Conservation (phyloP, 1,140 invertebrate genomes). For the Telenomus remus region DNA sequence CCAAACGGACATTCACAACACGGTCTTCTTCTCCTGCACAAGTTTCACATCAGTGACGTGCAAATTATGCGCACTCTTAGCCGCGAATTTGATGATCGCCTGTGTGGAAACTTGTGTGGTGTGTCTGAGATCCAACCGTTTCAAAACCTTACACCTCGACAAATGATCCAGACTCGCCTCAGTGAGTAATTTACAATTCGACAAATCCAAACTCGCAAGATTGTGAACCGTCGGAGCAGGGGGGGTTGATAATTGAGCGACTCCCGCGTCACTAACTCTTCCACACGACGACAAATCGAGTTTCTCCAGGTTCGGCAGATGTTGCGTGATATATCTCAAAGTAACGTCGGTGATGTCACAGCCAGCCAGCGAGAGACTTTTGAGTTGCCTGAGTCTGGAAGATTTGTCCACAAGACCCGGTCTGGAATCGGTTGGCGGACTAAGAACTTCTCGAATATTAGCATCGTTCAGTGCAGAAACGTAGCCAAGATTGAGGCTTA, state of each 20-base stretch:
- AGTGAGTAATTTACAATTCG: conserved; percentile 87
- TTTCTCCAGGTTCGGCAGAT: conserved; percentile 82
- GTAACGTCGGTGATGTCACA: conserved; percentile 93
- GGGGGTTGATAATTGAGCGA: conserved; percentile 86
- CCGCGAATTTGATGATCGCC: conserved; percentile 87
- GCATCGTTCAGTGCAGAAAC: conserved; percentile 88
- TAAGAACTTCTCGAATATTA: conserved; percentile 87
- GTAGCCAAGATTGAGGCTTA: conserved; percentile 87
- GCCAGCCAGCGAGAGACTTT: conserved; percentile 85
- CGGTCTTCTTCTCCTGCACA: conserved; percentile 76
- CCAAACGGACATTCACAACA: conserved; percentile 2
- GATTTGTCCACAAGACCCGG: conserved; percentile 89
- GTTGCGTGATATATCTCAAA: conserved; percentile 86
- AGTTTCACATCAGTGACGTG: conserved; percentile 85
- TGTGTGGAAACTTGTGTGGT: conserved; percentile 85
- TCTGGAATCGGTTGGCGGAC: conserved; percentile 88
- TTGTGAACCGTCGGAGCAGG: conserved; percentile 78
- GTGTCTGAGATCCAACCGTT: conserved; percentile 83
- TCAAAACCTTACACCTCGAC: conserved; percentile 79
- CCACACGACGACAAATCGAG: conserved; percentile 90
- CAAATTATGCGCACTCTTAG: conserved; percentile 83
- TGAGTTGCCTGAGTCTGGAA: conserved; percentile 86
- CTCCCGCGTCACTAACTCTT: conserved; percentile 90
- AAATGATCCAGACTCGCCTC: conserved; percentile 88
- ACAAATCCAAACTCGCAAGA: conserved; percentile 83